Evolutionary conservation across 2,888 invertebrate species (phyloP), one percentile per base, ranked within the genome.

Genomic region (Limnephilus marmoratus): DNA sequence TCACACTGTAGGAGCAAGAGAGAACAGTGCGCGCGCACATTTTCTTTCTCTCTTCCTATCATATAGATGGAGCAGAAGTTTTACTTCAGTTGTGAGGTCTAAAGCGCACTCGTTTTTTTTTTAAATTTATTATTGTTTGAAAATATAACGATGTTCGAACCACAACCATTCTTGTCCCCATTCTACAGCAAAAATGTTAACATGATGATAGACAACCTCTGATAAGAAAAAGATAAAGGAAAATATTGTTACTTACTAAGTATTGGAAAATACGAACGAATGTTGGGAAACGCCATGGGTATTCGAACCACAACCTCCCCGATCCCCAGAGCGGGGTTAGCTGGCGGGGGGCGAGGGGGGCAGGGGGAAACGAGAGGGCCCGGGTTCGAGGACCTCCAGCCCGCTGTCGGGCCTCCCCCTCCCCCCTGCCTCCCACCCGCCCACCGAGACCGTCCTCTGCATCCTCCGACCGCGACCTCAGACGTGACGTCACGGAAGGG

Each of bases 401-500:
- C 37, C 24, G 83, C 83, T 11, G 83, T 83, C 34, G 34, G 83
- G 83, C 45, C 86, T 49, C 86, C 41, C 86, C 86, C 86, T 41
- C 41, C 3, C 13, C 34, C 31, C 31, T 3, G 31, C 31, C 29
- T 11, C 81, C 49, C 81, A 5, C 81, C 81, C 81, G 13, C 31
- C 31, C 31, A 2, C 82, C 82, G 82, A 34, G 24, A 24, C 24
- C 24, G 68, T 68, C 24, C 68, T 68, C 68, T 68, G 68, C 68
- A 24, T 68, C 24, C 68, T 68, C n/a, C 68, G 68, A 68, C 68
- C 86, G 29, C n/a, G 86, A 81, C 89, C 89, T 53, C 82, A 49
- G 49, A 53, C 81, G 91, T 91, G 91, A 91, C 91, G 91, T 91
- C 90, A 83, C 83, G 29, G 83, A 29, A 86, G 86, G 86, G 86